Evolutionary conservation across 92 coral and sea anemone species (phyloP).

Genomic region (Muricea muricata): DNA sequence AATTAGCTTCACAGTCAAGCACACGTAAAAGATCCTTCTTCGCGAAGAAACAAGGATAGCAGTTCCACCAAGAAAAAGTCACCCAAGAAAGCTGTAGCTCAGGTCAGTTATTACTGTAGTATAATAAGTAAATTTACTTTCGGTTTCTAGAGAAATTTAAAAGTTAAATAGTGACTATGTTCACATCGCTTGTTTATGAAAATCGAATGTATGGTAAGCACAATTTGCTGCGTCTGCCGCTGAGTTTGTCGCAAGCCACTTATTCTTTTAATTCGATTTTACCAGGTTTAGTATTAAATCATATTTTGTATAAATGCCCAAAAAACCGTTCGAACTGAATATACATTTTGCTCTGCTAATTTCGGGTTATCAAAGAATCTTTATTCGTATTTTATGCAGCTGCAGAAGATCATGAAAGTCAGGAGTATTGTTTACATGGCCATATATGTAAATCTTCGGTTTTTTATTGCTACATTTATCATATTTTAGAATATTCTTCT

Average conservation of each 20-base stretch:
- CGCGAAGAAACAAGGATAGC: constrained; percentile 12
- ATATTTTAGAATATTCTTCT: no score
- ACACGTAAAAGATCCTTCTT: constrained; percentile 26
- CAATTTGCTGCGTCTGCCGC: neutral
- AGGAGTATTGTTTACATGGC: neutral
- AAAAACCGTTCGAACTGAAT: no score
- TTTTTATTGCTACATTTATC: neutral
- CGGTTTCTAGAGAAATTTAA: neutral
- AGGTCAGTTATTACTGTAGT: neutral
- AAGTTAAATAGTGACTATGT: neutral
- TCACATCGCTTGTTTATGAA: neutral
- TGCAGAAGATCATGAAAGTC: no score
- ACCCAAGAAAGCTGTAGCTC: constrained; percentile 20
- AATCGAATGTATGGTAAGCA: neutral
- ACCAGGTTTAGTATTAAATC: no score
- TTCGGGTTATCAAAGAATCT: no score
- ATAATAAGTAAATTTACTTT: neutral
- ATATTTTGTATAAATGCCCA: neutral
- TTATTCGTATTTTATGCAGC: no score
- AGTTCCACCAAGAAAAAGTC: constrained; percentile 29
- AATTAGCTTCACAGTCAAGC: constrained; percentile 26
- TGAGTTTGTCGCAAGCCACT: neutral
- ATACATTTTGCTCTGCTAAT: no score
- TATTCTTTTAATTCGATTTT: neutral
- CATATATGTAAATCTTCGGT: no score